Conservation (phyloP, 2,888 invertebrate species). For the Epistrophella euchroma region DNA sequence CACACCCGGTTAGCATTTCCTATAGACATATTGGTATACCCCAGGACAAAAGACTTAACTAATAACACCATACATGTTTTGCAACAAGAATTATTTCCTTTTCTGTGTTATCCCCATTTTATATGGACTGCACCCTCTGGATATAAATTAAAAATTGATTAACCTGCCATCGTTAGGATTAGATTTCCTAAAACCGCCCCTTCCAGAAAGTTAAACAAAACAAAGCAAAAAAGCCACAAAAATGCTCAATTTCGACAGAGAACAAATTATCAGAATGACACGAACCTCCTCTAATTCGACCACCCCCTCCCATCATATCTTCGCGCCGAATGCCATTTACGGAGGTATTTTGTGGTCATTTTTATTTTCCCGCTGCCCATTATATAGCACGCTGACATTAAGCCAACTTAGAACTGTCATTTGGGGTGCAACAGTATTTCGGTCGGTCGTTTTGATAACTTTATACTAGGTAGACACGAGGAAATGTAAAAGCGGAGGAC, state of each 20-base stretch:
- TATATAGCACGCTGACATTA: constrained; percentile 55
- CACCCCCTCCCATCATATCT: background rate
- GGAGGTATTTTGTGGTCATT: constrained; percentile 30
- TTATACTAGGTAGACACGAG: constrained; percentile 28
- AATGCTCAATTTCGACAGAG: constrained; percentile 37
- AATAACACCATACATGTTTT: constrained; percentile 40
- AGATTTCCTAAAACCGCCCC: constrained; percentile 32
- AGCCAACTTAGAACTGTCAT: constrained; percentile 38
- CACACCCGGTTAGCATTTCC: constrained; percentile 11
- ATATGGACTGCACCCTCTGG: constrained; percentile 49
- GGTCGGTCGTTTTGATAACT: constrained; percentile 52
- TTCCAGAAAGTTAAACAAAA: background rate
- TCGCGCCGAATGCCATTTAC: background rate
- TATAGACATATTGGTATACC: background rate
- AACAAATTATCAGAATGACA: constrained; percentile 59
- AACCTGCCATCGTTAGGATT: constrained; percentile 35
- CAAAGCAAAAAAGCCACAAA: constrained; percentile 7
- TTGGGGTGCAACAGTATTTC: constrained; percentile 57
- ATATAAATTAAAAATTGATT: constrained; percentile 70
- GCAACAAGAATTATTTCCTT: constrained; percentile 50
- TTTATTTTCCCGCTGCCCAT: constrained; percentile 53
- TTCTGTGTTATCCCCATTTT: constrained; percentile 9
- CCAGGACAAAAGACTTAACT: constrained; percentile 27
- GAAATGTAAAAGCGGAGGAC: too few species aligned
- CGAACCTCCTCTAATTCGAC: constrained; percentile 42